Percentiles rank a stretch among this genome's conserved stretches.
These are phyloP conservation scores for Drosophila pectinifera DNA, from an alignment of 1,140 invertebrate species.

Conservation along the genomic window DNA sequence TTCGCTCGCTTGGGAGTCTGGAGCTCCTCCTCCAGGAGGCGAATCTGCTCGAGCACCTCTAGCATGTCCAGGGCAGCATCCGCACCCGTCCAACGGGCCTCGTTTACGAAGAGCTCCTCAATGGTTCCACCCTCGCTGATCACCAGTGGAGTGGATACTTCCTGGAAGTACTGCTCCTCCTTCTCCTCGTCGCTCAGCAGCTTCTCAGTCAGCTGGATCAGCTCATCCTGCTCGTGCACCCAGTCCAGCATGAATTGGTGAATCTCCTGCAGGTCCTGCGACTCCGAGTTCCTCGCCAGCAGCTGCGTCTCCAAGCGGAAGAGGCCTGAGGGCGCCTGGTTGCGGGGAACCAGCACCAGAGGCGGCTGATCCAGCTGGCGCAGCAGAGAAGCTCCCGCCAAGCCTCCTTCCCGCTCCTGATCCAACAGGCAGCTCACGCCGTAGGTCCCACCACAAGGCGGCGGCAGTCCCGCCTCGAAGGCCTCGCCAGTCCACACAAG, in stretches of 20 bases:
- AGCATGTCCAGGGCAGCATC: slow-evolving; percentile 55
- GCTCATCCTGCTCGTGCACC: slow-evolving; percentile 66
- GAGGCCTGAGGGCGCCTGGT: slow-evolving; percentile 62
- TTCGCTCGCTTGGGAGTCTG: slow-evolving; percentile 16
- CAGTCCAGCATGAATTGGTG: slow-evolving; percentile 71
- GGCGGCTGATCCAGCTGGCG: slow-evolving; percentile 64
- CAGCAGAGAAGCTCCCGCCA: slow-evolving; percentile 75
- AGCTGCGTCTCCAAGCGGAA: slow-evolving; percentile 71
- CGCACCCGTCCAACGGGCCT: slow-evolving; percentile 49
- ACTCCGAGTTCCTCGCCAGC: slow-evolving; percentile 69
- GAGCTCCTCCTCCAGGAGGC: slow-evolving; percentile 28
- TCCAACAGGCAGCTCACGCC: slow-evolving; percentile 85
- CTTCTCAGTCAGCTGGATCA: slow-evolving; percentile 22
- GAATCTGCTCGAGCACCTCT: slow-evolving; percentile 55
- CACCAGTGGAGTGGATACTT: slow-evolving; percentile 52
- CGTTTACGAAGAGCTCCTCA: slow-evolving; percentile 59
- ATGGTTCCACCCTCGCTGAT: slow-evolving; percentile 50
- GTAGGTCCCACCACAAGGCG: slow-evolving; percentile 73
- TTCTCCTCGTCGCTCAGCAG: slow-evolving; percentile 3
- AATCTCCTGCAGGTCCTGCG: slow-evolving; percentile 76
- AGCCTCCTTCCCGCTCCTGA: slow-evolving; percentile 62
- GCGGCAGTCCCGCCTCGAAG: slow-evolving; percentile 85
- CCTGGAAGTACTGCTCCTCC: slow-evolving; percentile 2
- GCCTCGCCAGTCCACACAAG: slow-evolving; percentile 85
- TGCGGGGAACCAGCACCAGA: slow-evolving; percentile 79